These are phyloP conservation scores for Petroica traversi DNA, from an alignment of 2,113 vertebrate species.

Conservation along the genomic window DNA sequence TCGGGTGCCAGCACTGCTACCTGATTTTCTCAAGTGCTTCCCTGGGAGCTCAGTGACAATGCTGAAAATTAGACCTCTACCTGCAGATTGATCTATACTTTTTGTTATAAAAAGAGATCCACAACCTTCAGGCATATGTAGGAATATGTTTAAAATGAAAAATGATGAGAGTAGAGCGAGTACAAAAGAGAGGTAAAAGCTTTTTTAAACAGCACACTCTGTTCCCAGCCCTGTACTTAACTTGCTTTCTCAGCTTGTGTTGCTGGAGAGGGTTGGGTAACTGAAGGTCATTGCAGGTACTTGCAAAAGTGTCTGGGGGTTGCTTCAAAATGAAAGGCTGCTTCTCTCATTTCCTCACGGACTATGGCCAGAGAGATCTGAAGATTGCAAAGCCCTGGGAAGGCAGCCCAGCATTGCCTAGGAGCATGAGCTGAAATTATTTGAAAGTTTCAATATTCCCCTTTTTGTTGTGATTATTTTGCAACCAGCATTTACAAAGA, in stretches of 20 bases:
- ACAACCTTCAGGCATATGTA: background rate
- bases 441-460: background rate
- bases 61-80: constrained; percentile 6
- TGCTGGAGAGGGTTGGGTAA: background rate
- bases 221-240: background rate
- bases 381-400: background rate
- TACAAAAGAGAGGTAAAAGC: constrained; percentile 28
- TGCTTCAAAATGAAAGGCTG: constrained; percentile 35
- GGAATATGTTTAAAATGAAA: constrained; percentile 32
- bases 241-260: background rate
- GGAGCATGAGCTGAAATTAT: background rate
- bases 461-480: constrained; percentile 19
- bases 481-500: background rate
- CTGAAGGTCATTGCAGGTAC: constrained; percentile 39
- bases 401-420: background rate
- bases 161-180: background rate
- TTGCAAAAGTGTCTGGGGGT: background rate
- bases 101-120: background rate
- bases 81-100: background rate
- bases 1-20: background rate
- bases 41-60: background rate
- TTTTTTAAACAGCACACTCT: constrained; percentile 25
- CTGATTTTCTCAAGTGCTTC: background rate
- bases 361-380: background rate
- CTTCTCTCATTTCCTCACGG: constrained; percentile 33